Evolutionary conservation across 2,888 invertebrate species (phyloP).

Genomic region (Eristalis intricaria): DNA sequence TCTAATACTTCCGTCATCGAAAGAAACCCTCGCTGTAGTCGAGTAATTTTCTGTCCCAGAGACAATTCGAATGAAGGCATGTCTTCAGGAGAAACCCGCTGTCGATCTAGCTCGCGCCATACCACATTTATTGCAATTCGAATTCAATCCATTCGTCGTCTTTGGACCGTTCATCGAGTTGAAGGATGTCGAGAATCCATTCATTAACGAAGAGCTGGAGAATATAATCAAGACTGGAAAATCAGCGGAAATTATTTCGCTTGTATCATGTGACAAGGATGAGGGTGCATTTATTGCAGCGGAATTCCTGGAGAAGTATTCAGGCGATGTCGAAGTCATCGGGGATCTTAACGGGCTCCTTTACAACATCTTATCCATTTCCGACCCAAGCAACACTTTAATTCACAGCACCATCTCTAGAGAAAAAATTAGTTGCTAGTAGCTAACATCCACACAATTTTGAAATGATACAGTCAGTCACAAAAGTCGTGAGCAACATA

Average conservation of each 20-base stretch:
- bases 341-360: conserved; percentile 84
- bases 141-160: conserved; percentile 87
- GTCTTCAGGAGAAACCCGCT: conserved; percentile 85
- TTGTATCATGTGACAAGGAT: conserved; percentile 86
- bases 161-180: conserved; percentile 88
- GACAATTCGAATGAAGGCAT: conserved; percentile 84
- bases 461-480: no score
- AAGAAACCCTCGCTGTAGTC: conserved; percentile 82
- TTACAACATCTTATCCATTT: no score
- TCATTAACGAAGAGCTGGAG: conserved; percentile 81
- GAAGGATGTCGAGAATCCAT: conserved; percentile 82
- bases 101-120: conserved; percentile 83
- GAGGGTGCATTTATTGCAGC: conserved; percentile 88
- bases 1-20: conserved; percentile 85
- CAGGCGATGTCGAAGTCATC: conserved; percentile 79
- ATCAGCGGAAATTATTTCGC: conserved; percentile 83
- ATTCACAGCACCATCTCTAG: no score
- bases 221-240: neutral
- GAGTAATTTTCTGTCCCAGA: conserved; percentile 84
- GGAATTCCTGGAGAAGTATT: conserved; percentile 79
- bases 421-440: no score
- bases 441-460: no score
- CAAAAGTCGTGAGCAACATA: no score
- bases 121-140: conserved; percentile 80
- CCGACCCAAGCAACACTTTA: no score